Percentiles rank a stretch among this genome's conserved stretches.
Evolutionary conservation across 2,113 vertebrate genomes (phyloP).

Genomic region (Castor canadensis): DNA sequence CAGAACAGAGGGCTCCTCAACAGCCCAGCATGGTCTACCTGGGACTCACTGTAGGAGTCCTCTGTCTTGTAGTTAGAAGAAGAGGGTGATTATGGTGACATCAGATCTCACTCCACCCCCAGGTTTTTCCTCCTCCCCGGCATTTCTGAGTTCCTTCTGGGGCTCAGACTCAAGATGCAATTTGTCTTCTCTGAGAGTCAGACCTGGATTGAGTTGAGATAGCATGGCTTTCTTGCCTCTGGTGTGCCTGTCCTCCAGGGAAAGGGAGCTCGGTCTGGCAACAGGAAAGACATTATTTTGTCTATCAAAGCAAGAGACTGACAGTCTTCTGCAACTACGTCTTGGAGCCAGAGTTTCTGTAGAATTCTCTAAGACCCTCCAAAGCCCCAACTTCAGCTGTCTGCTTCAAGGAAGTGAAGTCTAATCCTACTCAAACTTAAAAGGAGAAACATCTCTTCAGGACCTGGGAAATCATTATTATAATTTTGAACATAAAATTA

Average conservation of each 20-base stretch:
- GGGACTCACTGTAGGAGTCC: neutral
- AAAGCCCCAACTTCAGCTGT: neutral
- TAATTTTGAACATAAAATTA: slow-evolving; percentile 40
- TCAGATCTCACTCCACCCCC: neutral
- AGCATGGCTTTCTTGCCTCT: neutral
- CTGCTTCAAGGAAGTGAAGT: neutral
- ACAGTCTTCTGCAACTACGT: neutral
- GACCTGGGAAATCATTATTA: neutral
- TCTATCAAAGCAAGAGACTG: neutral
- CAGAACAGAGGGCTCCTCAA: neutral
- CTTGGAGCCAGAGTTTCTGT: neutral
- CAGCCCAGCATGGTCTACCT: rapidly evolving
- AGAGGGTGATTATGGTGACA: neutral
- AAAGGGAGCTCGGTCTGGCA: neutral
- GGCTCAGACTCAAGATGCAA: neutral
- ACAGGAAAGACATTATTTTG: neutral
- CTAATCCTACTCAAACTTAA: neutral
- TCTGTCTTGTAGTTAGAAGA: neutral
- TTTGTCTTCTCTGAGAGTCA: slow-evolving; percentile 26
- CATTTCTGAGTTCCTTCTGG: neutral
- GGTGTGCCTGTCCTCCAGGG: neutral
- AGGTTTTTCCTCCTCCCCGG: neutral
- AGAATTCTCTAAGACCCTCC: neutral
- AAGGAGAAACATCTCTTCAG: neutral
- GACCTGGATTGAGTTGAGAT: neutral